Evolutionary conservation across 2,888 invertebrate genomes (phyloP).

Genomic region (Temnothorax rugatulus): DNA sequence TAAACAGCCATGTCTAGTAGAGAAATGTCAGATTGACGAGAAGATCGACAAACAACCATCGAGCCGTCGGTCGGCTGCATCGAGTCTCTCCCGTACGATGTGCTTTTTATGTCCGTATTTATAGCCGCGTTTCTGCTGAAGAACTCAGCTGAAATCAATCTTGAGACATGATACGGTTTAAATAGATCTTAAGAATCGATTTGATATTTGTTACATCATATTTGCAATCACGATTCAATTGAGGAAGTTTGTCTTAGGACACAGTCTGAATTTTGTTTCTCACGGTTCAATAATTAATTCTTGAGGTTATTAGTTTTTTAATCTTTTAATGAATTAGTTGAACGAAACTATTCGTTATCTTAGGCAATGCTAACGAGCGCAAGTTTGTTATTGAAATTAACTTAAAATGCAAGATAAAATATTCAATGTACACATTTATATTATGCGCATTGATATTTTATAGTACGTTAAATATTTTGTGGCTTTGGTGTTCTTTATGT

Average conservation of each 20-base stretch:
- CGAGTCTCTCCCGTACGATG: not conserved
- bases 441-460: not conserved
- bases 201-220: conserved; percentile 9
- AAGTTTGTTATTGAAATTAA: not conserved
- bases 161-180: not conserved
- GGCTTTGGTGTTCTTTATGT: not conserved
- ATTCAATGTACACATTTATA: not conserved
- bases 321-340: not conserved
- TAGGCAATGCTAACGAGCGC: not conserved
- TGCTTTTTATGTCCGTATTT: conserved; percentile 14
- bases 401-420: not conserved
- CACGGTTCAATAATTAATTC: not conserved
- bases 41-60: conserved; percentile 50
- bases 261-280: not conserved
- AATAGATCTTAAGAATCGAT: not conserved
- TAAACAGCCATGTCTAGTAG: conserved; percentile 26
- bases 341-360: not conserved
- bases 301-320: not conserved
- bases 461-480: not conserved
- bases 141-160: not conserved
- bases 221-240: conserved; percentile 2
- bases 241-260: not conserved
- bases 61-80: conserved; percentile 31
- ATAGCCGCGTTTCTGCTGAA: conserved; percentile 14
- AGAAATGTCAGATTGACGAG: conserved; percentile 38